These are phyloP conservation scores for Glareola pratincola DNA, from an alignment of 2,113 vertebrate genomes.

Conservation along the genomic window DNA sequence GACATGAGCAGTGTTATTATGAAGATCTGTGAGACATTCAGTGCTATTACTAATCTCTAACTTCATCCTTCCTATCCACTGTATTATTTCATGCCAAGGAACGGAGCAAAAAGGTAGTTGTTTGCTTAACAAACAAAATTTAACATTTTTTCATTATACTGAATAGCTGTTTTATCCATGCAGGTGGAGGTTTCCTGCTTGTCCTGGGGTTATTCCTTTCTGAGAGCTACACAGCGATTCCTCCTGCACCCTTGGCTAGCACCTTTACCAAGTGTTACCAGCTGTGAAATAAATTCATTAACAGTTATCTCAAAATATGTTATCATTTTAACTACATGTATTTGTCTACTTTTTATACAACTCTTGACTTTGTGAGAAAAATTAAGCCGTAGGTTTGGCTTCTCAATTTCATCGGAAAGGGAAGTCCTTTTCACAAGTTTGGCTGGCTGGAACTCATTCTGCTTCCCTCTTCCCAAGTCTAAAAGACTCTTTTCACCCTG, in stretches of 20 bases:
- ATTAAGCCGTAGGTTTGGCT: neutral
- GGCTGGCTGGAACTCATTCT: neutral
- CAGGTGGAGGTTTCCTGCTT: neutral
- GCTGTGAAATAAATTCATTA: neutral
- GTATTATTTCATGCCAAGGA: neutral
- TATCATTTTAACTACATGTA: neutral
- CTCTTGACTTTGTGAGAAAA: neutral
- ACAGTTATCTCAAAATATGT: neutral
- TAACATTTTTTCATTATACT: neutral
- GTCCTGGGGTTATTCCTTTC: neutral
- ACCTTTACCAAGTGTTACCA: neutral
- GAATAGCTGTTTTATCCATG: neutral
- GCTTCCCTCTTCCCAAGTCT: neutral
- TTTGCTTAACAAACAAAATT: neutral
- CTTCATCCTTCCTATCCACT: neutral
- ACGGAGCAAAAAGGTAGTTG: fast-evolving
- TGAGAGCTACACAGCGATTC: neutral
- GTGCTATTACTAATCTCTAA: neutral
- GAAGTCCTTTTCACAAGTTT: neutral
- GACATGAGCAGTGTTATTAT: neutral
- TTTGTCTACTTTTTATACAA: neutral
- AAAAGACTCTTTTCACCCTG: neutral
- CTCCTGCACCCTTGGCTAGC: neutral
- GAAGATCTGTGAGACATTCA: neutral
- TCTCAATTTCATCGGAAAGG: neutral